These are phyloP conservation scores for Monochamus saltuarius DNA, from an alignment of 1,140 invertebrate species.

Conservation along the genomic window DNA sequence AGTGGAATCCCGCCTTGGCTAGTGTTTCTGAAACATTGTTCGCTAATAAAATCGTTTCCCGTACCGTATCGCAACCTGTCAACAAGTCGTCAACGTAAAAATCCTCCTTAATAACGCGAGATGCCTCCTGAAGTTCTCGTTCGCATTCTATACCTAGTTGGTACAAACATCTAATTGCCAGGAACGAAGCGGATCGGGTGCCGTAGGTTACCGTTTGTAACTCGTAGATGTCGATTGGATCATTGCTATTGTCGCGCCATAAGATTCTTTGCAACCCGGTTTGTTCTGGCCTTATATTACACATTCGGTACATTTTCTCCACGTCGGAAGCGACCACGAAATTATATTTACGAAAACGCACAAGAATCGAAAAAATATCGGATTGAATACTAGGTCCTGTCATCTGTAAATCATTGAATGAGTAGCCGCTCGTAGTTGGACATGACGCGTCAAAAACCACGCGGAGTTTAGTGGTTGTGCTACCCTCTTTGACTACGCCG, in stretches of 20 bases:
- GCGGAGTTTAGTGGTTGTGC: slow-evolving; percentile 44
- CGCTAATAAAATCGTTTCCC: slow-evolving; percentile 20
- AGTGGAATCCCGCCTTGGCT: slow-evolving; percentile 27
- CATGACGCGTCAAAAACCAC: slow-evolving; percentile 51
- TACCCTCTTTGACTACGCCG: slow-evolving; percentile 40
- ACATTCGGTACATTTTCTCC: slow-evolving; percentile 50
- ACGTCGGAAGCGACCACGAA: slow-evolving; percentile 48
- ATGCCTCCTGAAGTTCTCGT: slow-evolving; percentile 32
- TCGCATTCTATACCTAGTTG: slow-evolving; percentile 38
- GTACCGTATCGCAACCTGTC: slow-evolving; percentile 38
- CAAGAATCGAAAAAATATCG: slow-evolving; percentile 41
- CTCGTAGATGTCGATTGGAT: slow-evolving; percentile 31
- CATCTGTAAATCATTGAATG: slow-evolving; percentile 37
- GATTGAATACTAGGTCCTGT: slow-evolving; percentile 42
- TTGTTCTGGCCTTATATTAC: slow-evolving; percentile 41
- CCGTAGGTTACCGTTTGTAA: slow-evolving; percentile 47
- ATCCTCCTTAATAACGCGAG: slow-evolving; percentile 51
- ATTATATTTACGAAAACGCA: slow-evolving; percentile 39
- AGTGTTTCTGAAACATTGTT: slow-evolving; percentile 30
- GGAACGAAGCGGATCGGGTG: slow-evolving; percentile 42
- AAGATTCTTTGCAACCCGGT: slow-evolving; percentile 46
- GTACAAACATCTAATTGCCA: slow-evolving; percentile 43
- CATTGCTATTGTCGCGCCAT: slow-evolving; percentile 37
- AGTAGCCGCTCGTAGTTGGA: slow-evolving; percentile 25
- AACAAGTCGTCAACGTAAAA: slow-evolving; percentile 20